Percentiles rank a stretch among this genome's conserved stretches.
phyloP scores from a whole-genome alignment of 2,797 vertebrate species.

The Chloroceryle amazona region DNA sequence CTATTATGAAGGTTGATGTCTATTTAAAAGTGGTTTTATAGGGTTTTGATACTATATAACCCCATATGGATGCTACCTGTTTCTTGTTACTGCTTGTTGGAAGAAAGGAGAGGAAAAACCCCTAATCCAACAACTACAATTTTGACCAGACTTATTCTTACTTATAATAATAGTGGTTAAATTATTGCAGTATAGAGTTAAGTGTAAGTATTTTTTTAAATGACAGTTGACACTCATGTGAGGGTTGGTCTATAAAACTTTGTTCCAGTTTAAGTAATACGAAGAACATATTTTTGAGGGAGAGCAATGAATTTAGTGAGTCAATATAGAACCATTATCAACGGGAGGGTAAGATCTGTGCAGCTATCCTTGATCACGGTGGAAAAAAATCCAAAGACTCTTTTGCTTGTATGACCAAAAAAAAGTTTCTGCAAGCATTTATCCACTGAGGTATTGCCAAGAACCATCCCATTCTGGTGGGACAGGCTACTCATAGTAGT shows the following conservation, averaged over 20 bases:
- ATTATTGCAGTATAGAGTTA: neutral
- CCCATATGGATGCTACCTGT: neutral
- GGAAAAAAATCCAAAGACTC: neutral
- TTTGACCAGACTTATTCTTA: neutral
- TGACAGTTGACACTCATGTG: neutral
- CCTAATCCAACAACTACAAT: neutral
- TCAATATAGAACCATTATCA: neutral
- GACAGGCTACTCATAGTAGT: neutral
- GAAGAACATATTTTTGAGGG: neutral
- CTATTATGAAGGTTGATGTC: neutral
- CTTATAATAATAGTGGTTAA: neutral
- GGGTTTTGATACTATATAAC: neutral
- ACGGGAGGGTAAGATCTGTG: neutral
- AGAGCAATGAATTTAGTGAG: neutral
- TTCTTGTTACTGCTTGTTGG: neutral
- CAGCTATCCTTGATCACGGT: neutral
- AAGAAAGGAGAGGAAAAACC: neutral
- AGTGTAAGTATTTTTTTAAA: neutral
- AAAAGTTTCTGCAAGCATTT: neutral
- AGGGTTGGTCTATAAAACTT: neutral
- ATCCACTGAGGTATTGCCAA: neutral
- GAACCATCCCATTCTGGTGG: neutral
- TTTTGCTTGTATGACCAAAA: neutral
- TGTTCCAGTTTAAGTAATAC: neutral
- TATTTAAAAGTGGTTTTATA: neutral